Evolutionary conservation across 2,888 invertebrate genomes (phyloP), one percentile per base, ranked within the genome.

Genomic region (Erebia aethiops): DNA sequence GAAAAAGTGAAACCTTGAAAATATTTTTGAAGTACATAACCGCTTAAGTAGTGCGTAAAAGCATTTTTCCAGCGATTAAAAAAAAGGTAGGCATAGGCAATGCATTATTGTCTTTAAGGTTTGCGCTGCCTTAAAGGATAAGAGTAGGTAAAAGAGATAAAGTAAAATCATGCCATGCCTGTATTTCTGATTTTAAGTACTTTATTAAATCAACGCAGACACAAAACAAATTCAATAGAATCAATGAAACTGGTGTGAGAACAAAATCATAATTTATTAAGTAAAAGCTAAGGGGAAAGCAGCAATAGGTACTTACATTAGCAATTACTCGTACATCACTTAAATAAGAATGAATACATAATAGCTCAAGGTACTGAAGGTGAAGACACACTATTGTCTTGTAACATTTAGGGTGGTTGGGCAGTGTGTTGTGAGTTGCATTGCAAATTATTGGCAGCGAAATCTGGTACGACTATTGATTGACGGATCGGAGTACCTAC

Each of bases 151-250:
- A 21, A 35, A 68, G 60, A 62, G 21, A 62, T 49, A 49, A 18
- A 70, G 63, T 67, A 73, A 75, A 73, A 70, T 67, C 71, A 68
- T 73, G 71, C 66, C 66, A 71, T 71, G 63, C 70, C 60, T 69
- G 51, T 64, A 56, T 71, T 71, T 70, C 52, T 60, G 67, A 65
- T 77, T 77, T 79, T 79, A 78, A 79, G 77, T 80, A 80, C 80
- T 77, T 79, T 79, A 79, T 77, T 79, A 78, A 80, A 80, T 79
- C 80, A 81, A 80, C 80, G 78, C 79, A 79, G 76, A 77, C 77
- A 77, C 77, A 77, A 76, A 75, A 76, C 76, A 74, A 79, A 75
- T 75, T 75, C 77, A 77, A 79, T 78, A 78, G 77, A 78, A 78
- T 78, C 76, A 79, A 78, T 77, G 73, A 77, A 77, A 79, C 76